Base-by-base conservation (phyloP, 2,113 vertebrate genomes). In the Pedetes capensis region DNA sequence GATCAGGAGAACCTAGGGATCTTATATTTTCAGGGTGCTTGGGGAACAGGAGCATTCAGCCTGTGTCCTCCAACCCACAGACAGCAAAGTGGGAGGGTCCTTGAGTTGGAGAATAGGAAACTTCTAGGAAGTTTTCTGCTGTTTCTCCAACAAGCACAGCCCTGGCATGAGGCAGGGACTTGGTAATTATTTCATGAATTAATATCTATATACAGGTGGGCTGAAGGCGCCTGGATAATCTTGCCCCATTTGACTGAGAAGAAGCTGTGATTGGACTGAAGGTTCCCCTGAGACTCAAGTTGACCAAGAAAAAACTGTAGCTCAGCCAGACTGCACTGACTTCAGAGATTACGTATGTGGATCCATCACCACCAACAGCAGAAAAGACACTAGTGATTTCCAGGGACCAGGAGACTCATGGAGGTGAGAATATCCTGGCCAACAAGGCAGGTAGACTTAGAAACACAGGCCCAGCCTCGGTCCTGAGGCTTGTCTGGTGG, bases 101-200 rank as follows among this genome's bases (percentile, higher is more conserved):
- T 0, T 5, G 39, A 32, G 17, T n/a, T 18, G 12, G 37, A 74
- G 51, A n/a, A n/a, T n/a, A n/a, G n/a, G n/a, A n/a, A n/a, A n/a
- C n/a, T n/a, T n/a, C n/a, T n/a, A n/a, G n/a, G n/a, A n/a, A n/a
- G 10, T 57, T 85, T 84, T 34, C 7, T 75, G 18, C 8, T 16
- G 2, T 84, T 79, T 74, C 61, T 55, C 76, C 86, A 87, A 51
- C 12, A 37, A 47, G 8, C 39, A 37, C 8, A 37, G 72, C 37
- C 51, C 57, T 66, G 42, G 20, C 6, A 14, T 3, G 4, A 12
- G 53, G 12, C 32, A 37, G 44, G 34, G 11, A 25, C 5, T 3
- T 8, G 2, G 0, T 44, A 23, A 47, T 8, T 47, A 25, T 18
- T 71, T 63, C 1, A 0, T 34, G 8, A 51, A 34, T 37, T 32